These are phyloP conservation scores for Loxodonta africana DNA, from an alignment of 2,113 vertebrate genomes.

Conservation along the genomic window DNA sequence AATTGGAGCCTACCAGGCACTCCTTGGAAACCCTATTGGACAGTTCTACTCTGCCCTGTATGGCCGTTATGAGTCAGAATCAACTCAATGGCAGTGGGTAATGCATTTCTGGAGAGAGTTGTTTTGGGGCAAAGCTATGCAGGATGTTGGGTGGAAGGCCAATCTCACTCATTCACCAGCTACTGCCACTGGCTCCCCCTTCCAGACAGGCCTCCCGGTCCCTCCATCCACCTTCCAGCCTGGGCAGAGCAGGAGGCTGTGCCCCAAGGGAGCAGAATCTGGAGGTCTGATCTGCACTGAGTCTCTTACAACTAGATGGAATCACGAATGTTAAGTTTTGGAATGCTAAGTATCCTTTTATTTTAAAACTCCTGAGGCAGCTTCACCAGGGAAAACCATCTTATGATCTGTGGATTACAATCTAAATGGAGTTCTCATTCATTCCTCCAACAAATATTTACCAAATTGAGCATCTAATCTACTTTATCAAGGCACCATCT, in stretches of 20 bases:
- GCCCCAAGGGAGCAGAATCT: background rate
- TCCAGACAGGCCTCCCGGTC: background rate
- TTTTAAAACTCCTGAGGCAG: constrained; percentile 10
- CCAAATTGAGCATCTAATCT: background rate
- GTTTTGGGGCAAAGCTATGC: background rate
- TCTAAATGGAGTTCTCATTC: background rate
- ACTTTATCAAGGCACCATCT: background rate
- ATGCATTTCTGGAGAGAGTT: background rate
- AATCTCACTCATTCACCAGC: background rate
- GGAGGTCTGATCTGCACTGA: background rate
- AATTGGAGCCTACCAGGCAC: too few relatives aligned
- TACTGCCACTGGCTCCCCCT: background rate
- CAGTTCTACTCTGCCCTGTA: too few relatives aligned
- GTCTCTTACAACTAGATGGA: background rate
- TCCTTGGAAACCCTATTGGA: too few relatives aligned
- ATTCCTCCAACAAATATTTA: background rate
- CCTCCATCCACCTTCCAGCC: background rate
- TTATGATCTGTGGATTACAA: background rate
- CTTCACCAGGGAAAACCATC: background rate
- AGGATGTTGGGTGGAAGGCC: background rate
- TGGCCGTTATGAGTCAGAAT: too few relatives aligned
- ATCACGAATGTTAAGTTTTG: background rate
- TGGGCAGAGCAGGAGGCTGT: background rate
- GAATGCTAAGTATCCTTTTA: background rate
- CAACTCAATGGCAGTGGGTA: too few relatives aligned